Evolutionary conservation across 2,797 vertebrate genomes (phyloP).

Genomic region (Champsocephalus esox): DNA sequence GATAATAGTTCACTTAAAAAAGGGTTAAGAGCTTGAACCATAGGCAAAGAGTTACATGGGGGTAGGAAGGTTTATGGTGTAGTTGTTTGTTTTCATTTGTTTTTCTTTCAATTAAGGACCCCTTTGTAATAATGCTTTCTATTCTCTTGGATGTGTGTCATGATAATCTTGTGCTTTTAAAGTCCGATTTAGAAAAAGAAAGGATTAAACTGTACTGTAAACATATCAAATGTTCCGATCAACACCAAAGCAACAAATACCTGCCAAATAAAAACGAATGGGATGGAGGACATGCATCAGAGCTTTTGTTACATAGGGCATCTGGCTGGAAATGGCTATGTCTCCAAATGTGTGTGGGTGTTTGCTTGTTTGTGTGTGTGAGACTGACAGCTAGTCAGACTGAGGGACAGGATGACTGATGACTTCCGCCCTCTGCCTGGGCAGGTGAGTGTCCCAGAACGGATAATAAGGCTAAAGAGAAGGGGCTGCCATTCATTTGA

Average conservation of each 20-base stretch:
- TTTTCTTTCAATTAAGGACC: no score
- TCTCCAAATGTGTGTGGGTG: not conserved
- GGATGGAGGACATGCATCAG: not conserved
- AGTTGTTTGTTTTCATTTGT: no score
- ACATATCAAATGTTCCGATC: no score
- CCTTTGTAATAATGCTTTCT: no score
- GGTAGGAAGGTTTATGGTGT: no score
- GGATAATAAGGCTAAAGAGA: slow-evolving; percentile 80
- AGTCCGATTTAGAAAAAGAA: no score
- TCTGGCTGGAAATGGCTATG: slow-evolving; percentile 18
- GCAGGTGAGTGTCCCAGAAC: slow-evolving; percentile 71
- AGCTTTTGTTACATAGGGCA: slow-evolving; percentile 22
- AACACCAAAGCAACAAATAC: not conserved
- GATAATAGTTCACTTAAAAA: no score
- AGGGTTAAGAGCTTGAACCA: no score
- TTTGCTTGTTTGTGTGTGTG: slow-evolving; percentile 21
- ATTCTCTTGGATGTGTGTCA: no score
- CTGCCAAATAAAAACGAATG: not conserved
- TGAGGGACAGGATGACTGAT: slow-evolving; percentile 82
- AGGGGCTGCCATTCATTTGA: slow-evolving; percentile 71
- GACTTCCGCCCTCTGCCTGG: slow-evolving; percentile 62
- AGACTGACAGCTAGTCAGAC: slow-evolving; percentile 69
- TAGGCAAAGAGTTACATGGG: no score
- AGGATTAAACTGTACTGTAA: not conserved
- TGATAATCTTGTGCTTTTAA: no score